These are phyloP conservation scores for Meriones unguiculatus DNA, from an alignment of 2,113 vertebrate species.

Conservation along the genomic window DNA sequence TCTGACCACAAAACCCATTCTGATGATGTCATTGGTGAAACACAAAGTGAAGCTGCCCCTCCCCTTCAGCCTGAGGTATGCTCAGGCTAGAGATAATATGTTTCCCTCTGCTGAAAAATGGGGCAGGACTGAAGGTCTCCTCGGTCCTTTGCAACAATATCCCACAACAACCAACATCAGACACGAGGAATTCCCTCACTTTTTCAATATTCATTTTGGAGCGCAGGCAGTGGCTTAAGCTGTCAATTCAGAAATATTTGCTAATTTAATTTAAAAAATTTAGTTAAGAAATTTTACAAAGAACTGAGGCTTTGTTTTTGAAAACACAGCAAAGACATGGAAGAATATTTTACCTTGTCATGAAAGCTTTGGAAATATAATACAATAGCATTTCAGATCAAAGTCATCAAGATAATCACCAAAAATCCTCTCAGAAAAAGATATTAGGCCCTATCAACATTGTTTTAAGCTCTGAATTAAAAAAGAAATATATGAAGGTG, in stretches of 20 bases:
- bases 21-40: background rate
- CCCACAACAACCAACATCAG: background rate
- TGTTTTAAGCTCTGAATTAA: background rate
- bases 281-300: background rate
- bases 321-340: background rate
- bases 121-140: background rate
- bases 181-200: background rate
- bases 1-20: background rate
- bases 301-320: background rate
- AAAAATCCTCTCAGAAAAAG: background rate
- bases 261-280: background rate
- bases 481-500: background rate
- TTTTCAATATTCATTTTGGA: background rate
- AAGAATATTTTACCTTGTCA: background rate
- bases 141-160: background rate
- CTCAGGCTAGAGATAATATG: background rate
- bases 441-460: background rate
- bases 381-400: background rate
- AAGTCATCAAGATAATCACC: slow-evolving; percentile 13
- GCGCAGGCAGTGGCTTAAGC: background rate
- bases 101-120: background rate
- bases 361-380: background rate
- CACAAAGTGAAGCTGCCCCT: background rate
- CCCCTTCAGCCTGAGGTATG: background rate
- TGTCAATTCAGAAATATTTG: slow-evolving; percentile 3